Conservation (phyloP, 2,797 vertebrate genomes). For the Hybognathus amarus region DNA sequence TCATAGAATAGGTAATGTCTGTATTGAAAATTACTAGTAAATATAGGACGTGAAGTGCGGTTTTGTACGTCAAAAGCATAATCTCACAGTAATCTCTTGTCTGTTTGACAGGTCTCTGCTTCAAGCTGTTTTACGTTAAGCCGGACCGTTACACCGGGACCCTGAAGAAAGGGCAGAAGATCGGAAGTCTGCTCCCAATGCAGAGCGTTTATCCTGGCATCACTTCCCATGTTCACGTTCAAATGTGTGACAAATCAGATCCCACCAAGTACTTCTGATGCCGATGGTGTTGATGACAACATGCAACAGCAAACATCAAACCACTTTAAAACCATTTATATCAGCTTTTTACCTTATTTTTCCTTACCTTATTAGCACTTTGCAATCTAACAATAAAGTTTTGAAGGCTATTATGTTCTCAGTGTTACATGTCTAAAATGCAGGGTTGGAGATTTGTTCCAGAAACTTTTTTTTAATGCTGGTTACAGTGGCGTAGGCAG, state of each 20-base stretch:
- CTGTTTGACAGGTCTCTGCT: slow-evolving; percentile 67
- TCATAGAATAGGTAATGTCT: background rate
- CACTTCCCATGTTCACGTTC: slow-evolving; percentile 76
- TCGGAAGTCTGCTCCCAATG: slow-evolving; percentile 77
- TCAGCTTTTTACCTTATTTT: background rate
- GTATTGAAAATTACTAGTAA: background rate
- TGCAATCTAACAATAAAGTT: slow-evolving; percentile 16
- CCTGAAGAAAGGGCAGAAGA: slow-evolving; percentile 65
- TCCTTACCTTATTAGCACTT: too few species aligned
- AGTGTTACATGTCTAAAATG: background rate
- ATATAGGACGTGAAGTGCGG: background rate
- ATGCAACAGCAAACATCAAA: background rate
- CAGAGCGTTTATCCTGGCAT: slow-evolving; percentile 73
- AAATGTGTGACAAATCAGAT: slow-evolving; percentile 70
- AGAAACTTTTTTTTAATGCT: too few species aligned
- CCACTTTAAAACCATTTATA: background rate
- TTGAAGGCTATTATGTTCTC: background rate
- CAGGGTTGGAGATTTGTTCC: background rate
- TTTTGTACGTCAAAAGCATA: background rate
- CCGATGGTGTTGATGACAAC: background rate
- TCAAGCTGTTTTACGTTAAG: slow-evolving; percentile 75
- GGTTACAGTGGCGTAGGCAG: too few species aligned
- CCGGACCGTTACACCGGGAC: slow-evolving; percentile 59
- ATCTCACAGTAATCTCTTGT: background rate
- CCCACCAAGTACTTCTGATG: slow-evolving; percentile 67